A percentile compares a stretch with the other conserved stretches of the same genome.
Evolutionary conservation across 1,140 invertebrate genomes (phyloP).

Genomic region (Ostrea denselamellosa): DNA sequence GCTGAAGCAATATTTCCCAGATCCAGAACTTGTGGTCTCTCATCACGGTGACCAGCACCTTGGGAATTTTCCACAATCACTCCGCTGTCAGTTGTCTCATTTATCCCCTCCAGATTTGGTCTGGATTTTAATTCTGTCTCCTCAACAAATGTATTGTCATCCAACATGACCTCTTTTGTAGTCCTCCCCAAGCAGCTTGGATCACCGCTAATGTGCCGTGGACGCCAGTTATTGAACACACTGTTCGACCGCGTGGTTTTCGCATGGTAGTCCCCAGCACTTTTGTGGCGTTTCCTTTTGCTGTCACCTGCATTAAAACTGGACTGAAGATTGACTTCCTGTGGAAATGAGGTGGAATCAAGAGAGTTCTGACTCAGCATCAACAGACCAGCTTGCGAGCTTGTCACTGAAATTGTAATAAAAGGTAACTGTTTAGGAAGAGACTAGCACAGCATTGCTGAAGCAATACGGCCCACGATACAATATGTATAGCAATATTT

Average conservation of each 20-base stretch:
- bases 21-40: neutral
- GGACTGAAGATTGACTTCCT: constrained; percentile 53
- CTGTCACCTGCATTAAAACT: constrained; percentile 49
- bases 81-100: constrained; percentile 69
- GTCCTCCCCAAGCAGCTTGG: neutral
- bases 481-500: no score
- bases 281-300: constrained; percentile 72
- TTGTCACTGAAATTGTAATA: constrained; percentile 79
- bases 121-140: constrained; percentile 39
- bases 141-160: constrained; percentile 52
- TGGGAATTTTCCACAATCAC: constrained; percentile 64
- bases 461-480: no score
- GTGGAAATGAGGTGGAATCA: constrained; percentile 45
- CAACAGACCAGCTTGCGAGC: constrained; percentile 82
- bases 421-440: neutral
- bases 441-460: neutral
- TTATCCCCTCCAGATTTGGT: constrained; percentile 36
- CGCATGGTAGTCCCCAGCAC: constrained; percentile 69
- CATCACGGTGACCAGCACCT: neutral
- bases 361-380: constrained; percentile 79
- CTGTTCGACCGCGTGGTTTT: constrained; percentile 67
- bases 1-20: neutral
- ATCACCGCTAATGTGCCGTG: constrained; percentile 63
- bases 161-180: constrained; percentile 41
- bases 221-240: constrained; percentile 68